Evolutionary conservation across 2,113 vertebrate species (phyloP), one percentile per base, ranked within the genome.

Genomic region (Pomatorhinus ruficollis): DNA sequence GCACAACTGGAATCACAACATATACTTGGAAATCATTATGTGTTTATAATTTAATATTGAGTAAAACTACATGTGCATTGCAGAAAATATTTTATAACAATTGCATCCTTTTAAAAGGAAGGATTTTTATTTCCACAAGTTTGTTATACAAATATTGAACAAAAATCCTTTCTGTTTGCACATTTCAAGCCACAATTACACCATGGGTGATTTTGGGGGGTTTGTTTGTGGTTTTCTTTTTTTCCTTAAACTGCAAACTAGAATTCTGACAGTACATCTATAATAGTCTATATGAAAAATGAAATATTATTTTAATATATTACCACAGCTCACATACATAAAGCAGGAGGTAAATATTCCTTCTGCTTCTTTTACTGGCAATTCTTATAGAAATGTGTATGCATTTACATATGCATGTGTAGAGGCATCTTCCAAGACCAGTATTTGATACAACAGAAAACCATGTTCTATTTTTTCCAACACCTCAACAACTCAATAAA

Each of bases 201-300:
- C 4, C 1, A 0, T n/a, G 2, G 22, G 27, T 0, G 0, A 39
- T 31, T 70, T 3, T 17, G 2, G 2, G 9, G 8, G 7, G 1
- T 5, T 25, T 17, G 6, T 13, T 35, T 31, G n/a, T 4, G 1
- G 5, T 15, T 53, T 60, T 47, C 2, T 4, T 19, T 53, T 77
- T 66, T 66, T 35, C 31, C 61, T 82, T 30, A 39, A 75, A 25
- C 8, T 44, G 49, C 10, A 57, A 69, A 44, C 17, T 27, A 45
- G 13, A 74, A 57, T 77, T 63, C 71, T 70, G 15, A 74, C 6
- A 61, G 72, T n/a, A 45, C 6, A 5, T 11, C 52, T 60, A 2
- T 6, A 83, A 42, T 7, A 37, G 15, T 24, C 22, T 11, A 22
- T 5, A 59, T 15, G 24, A 87, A 53, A 95, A 61, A 2, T n/a